Evolutionary conservation across 2,113 vertebrate genomes (phyloP), one percentile per base, ranked within the genome.

Genomic region (Colistium nudipinnis): DNA sequence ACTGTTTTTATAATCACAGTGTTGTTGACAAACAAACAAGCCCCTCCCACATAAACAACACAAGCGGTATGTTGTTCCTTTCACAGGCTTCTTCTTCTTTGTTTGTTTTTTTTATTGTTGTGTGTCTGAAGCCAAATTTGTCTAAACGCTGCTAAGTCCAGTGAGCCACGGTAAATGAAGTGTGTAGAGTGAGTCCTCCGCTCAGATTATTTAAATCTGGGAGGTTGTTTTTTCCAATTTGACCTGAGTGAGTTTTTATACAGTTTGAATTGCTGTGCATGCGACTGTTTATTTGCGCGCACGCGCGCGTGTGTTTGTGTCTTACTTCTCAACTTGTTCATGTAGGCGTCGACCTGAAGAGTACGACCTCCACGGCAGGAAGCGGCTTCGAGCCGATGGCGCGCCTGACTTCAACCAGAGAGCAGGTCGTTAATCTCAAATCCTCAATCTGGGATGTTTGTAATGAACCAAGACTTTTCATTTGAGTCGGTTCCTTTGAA

Each of bases 291-390:
- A 22, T 31, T 3, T 45, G 76, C 41, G 38, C 14, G 72, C 7
- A 2, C 43, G 74, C 39, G 76, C 41, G 38, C 14, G 72, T 6
- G 3, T 48, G 74, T 49, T 64, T 72, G 64, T 85, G 74, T 92
- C 79, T 90, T 76, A 92, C 85, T 73, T 89, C 74, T 90, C 61
- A 88, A 88, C 96, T 94, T 98, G 94, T 98, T 94, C 93, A 90
- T 89, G 81, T 98, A 99, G 98, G 97, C 96, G 96, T 97, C 97
- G 97, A 85, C 96, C 95, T 84, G 96, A 98, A 92, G 98, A 98
- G 90, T 98, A 94, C 93, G 98, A 98, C 95, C 94, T 98, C 90
- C 96, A 98, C 90, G 96, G 95, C 95, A 95, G 98, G 95, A 99
- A 99, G 95, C 95, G 97, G 87, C 96, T 94, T 85, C 95, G 97